A percentile compares a stretch with the other conserved stretches of the same genome.
Conservation (phyloP, 2,113 vertebrate genomes). For the Procavia capensis region DNA sequence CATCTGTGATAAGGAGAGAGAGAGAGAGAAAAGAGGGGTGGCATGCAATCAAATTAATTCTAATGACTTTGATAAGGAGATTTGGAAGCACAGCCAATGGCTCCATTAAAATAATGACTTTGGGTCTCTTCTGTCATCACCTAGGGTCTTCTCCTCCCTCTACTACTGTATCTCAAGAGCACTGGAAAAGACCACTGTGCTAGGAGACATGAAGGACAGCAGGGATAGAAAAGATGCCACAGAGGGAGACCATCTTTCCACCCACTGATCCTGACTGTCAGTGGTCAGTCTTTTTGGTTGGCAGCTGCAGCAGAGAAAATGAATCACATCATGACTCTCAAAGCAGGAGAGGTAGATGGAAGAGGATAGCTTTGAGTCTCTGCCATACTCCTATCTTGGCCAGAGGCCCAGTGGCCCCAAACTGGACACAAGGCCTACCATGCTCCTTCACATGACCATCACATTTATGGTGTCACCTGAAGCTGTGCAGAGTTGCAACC, state of each 20-base stretch:
- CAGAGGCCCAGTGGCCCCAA: not conserved
- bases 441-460: not conserved
- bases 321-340: not conserved
- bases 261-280: not conserved
- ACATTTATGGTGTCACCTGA: not conserved
- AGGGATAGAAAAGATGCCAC: not conserved
- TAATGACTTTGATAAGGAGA: constrained; percentile 78
- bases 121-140: constrained; percentile 25
- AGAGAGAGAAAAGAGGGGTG: constrained; percentile 45
- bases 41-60: constrained; percentile 75
- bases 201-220: not conserved
- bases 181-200: not conserved
- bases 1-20: constrained; percentile 32
- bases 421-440: not conserved
- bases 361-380: not conserved
- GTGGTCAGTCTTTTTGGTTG: not conserved
- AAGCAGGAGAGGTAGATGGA: not conserved
- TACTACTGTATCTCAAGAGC: not conserved
- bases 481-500: too few relatives aligned
- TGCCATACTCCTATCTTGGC: not conserved
- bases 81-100: constrained; percentile 74
- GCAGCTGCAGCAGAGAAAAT: not conserved
- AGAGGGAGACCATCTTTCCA: not conserved
- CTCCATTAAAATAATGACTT: constrained; percentile 72
- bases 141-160: not conserved